Percentiles rank a stretch among this genome's conserved stretches.
phyloP scores from a whole-genome alignment of 2,888 invertebrate species.

The Synergus japonicus region DNA sequence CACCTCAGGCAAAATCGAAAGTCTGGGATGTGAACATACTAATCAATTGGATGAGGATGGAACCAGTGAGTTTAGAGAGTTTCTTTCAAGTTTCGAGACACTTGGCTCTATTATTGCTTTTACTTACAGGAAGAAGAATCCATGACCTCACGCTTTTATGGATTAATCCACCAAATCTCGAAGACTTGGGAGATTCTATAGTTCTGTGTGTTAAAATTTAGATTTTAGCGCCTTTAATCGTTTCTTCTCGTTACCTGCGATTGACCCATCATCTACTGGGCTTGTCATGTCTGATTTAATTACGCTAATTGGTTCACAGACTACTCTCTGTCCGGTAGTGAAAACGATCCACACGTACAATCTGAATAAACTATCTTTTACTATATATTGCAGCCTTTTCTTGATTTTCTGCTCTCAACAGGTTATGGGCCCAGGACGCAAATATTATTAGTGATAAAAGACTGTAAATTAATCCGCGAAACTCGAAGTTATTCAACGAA shows the following conservation, averaged over 20 bases:
- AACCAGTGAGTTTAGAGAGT: not conserved
- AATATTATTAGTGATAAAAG: not conserved
- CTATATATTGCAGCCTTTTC: not conserved
- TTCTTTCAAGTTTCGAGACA: not conserved
- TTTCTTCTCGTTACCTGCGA: too few species aligned
- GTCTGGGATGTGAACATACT: not conserved
- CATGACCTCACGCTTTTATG: too few species aligned
- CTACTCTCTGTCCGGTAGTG: too few species aligned
- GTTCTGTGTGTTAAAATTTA: too few species aligned
- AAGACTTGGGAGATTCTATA: too few species aligned
- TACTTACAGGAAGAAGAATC: not conserved
- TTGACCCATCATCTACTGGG: too few species aligned
- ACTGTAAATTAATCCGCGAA: not conserved
- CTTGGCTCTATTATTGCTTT: not conserved
- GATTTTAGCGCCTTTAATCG: too few species aligned
- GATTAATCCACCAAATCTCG: too few species aligned
- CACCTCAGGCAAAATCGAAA: not conserved
- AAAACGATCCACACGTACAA: not conserved
- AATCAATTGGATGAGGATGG: not conserved
- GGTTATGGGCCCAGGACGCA: conserved; percentile 36
- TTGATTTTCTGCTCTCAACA: not conserved
- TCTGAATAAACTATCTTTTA: not conserved
- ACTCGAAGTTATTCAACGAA: not conserved
- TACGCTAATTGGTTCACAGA: too few species aligned
- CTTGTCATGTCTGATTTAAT: too few species aligned